Percentiles rank a stretch among this genome's conserved stretches.
phyloP scores from a whole-genome alignment of 2,888 invertebrate species.

The Drosophila mettleri region DNA sequence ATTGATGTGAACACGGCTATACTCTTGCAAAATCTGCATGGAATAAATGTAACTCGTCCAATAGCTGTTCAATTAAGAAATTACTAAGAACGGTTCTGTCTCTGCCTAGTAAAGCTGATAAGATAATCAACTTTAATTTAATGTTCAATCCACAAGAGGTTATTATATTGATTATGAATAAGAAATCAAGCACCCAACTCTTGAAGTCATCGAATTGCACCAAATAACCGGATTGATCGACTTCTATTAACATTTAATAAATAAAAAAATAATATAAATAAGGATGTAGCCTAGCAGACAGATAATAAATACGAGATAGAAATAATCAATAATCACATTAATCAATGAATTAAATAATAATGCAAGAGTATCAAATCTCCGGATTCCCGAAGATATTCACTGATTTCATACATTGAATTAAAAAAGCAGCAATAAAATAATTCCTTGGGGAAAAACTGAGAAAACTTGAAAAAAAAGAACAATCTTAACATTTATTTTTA shows the following conservation, averaged over 20 bases:
- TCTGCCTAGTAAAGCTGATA: background rate
- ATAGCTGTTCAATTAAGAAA: background rate
- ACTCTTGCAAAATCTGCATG: conserved; percentile 7
- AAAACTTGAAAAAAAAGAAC: background rate
- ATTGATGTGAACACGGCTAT: background rate
- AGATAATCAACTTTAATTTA: too few relatives aligned
- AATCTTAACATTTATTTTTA: conserved; percentile 10
- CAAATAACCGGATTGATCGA: too few relatives aligned
- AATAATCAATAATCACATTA: background rate
- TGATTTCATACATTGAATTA: conserved; percentile 3
- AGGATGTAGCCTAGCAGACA: background rate
- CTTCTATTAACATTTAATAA: too few relatives aligned
- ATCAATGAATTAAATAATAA: background rate
- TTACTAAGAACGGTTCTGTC: background rate
- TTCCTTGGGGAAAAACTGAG: background rate
- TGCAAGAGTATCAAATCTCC: conserved; percentile 13
- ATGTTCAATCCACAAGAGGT: too few relatives aligned
- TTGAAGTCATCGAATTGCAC: background rate
- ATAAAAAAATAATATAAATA: background rate
- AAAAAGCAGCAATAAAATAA: conserved; percentile 1
- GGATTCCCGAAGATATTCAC: background rate
- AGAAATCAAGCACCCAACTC: too few relatives aligned
- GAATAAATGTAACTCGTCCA: background rate
- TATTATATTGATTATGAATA: too few relatives aligned
- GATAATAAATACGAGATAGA: background rate